Percentiles rank a stretch among this genome's conserved stretches.
phyloP scores from a whole-genome alignment of 2,113 vertebrate species.

The Solea solea region DNA sequence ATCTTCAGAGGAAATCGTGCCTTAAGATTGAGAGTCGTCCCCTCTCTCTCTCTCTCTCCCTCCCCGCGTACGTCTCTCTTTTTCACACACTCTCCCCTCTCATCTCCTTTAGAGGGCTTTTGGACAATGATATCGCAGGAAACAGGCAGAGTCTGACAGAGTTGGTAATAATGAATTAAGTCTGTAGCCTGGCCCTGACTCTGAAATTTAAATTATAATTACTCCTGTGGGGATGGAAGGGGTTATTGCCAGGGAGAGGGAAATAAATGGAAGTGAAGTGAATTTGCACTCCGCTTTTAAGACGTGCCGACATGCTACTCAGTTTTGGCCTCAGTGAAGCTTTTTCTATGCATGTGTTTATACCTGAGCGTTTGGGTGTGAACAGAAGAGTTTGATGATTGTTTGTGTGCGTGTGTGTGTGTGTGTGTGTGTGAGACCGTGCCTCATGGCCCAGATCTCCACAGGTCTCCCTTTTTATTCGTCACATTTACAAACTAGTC shows the following conservation, averaged over 20 bases:
- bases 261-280: slow-evolving; percentile 83
- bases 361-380: slow-evolving; percentile 63
- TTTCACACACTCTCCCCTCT: slow-evolving; percentile 68
- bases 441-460: slow-evolving; percentile 31
- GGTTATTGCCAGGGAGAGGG: slow-evolving; percentile 82
- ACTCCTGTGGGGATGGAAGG: slow-evolving; percentile 77
- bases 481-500: slow-evolving; percentile 35
- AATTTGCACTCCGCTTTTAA: slow-evolving; percentile 79
- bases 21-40: slow-evolving; percentile 56
- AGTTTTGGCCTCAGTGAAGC: slow-evolving; percentile 65
- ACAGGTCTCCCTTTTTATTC: slow-evolving; percentile 41
- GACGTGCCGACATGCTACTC: slow-evolving; percentile 70
- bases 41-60: slow-evolving; percentile 27
- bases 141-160: slow-evolving; percentile 79
- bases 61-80: slow-evolving; percentile 28
- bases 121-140: slow-evolving; percentile 79
- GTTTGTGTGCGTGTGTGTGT: slow-evolving; percentile 23
- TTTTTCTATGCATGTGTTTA: slow-evolving; percentile 68
- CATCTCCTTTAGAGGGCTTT: slow-evolving; percentile 80
- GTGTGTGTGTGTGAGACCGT: slow-evolving; percentile 23
- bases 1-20: slow-evolving; percentile 83
- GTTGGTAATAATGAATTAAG: slow-evolving; percentile 83
- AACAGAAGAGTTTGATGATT: slow-evolving; percentile 43
- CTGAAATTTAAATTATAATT: slow-evolving; percentile 89
- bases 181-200: slow-evolving; percentile 81